phyloP scores from a whole-genome alignment of 2,888 invertebrate species.

The Balanococcus diminutus region DNA sequence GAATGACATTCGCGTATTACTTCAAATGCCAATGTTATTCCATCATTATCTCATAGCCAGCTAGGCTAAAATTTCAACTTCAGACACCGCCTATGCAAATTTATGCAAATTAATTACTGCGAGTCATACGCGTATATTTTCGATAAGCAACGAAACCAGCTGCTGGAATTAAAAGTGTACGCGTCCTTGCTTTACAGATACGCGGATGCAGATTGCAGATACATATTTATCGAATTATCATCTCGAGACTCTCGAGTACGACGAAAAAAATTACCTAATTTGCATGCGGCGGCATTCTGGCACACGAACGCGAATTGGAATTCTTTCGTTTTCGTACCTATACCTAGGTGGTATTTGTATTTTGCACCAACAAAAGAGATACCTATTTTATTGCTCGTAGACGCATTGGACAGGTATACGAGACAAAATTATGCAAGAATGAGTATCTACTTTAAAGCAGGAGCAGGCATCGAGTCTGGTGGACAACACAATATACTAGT shows the following conservation, averaged over 20 bases:
- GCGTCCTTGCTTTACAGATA: not conserved
- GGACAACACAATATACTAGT: not conserved
- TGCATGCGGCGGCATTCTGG: not conserved
- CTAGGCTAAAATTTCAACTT: not conserved
- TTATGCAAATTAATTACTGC: conserved; percentile 15
- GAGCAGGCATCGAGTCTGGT: not conserved
- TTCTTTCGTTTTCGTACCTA: too few species aligned
- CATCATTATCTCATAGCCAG: not conserved
- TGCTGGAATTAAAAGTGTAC: not conserved
- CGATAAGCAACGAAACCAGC: not conserved
- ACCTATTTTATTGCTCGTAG: not conserved
- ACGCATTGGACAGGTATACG: not conserved
- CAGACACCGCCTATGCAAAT: conserved; percentile 10
- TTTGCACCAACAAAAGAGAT: not conserved
- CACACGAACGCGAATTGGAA: not conserved
- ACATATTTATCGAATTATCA: not conserved
- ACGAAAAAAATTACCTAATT: not conserved
- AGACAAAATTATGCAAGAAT: not conserved
- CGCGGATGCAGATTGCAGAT: not conserved
- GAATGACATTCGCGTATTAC: too few species aligned
- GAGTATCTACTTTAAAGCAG: too few species aligned
- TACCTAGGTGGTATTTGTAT: too few species aligned
- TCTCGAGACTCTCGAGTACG: not conserved
- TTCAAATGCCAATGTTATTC: not conserved
- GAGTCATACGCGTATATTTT: not conserved